Percentiles rank a stretch among this genome's conserved stretches.
These are phyloP conservation scores for Mionectes macconnelli DNA, from an alignment of 2,113 vertebrate genomes.

Conservation along the genomic window DNA sequence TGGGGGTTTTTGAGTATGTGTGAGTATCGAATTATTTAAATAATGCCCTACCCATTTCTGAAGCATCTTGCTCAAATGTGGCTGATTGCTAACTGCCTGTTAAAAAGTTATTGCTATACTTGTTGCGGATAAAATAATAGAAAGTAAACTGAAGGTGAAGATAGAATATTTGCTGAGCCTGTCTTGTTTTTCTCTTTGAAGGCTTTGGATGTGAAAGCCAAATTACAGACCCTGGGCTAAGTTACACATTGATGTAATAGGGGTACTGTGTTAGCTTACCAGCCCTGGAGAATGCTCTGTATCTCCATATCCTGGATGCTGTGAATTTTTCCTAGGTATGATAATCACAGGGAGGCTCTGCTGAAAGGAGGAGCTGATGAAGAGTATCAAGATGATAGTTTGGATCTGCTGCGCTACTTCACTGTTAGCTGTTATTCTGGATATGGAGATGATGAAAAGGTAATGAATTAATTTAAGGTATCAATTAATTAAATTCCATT, in stretches of 20 bases:
- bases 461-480: slow-evolving; percentile 34
- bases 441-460: slow-evolving; percentile 90
- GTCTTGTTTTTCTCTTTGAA: not conserved
- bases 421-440: slow-evolving; percentile 94
- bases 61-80: not conserved
- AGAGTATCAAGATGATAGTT: slow-evolving; percentile 90
- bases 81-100: not conserved
- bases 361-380: slow-evolving; percentile 88
- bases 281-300: not conserved
- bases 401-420: slow-evolving; percentile 91
- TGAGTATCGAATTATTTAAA: not conserved
- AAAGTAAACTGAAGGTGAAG: not conserved
- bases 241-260: rapidly evolving
- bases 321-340: slow-evolving; percentile 82
- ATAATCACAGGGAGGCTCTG: slow-evolving; percentile 92
- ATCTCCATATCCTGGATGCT: not conserved
- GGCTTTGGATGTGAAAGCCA: not conserved
- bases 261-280: not conserved
- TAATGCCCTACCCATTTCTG: not conserved
- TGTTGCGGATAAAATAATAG: not conserved
- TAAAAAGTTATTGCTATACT: not conserved
- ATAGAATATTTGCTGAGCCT: not conserved
- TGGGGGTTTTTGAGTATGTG: rapidly evolving
- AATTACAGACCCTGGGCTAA: not conserved
- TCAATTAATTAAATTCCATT: not conserved